Evolutionary conservation across 2,888 invertebrate genomes (phyloP).

Genomic region (Torymus auratus): DNA sequence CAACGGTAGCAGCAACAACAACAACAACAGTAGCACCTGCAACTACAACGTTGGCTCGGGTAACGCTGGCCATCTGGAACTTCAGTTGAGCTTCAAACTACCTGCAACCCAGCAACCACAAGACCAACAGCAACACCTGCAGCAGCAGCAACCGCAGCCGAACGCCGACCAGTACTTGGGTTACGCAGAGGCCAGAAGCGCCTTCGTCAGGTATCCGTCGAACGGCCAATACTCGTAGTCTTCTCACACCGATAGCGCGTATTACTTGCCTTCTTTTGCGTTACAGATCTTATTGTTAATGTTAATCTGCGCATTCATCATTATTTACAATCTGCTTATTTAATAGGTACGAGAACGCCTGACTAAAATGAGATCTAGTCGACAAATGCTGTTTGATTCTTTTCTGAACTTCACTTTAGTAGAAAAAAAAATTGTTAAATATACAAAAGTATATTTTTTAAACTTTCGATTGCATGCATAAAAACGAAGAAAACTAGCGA

Average conservation of each 20-base stretch:
- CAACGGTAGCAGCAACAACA: constrained; percentile 55
- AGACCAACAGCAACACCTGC: constrained; percentile 32
- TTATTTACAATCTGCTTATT: not conserved
- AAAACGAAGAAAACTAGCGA: too few species aligned
- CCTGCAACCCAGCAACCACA: constrained; percentile 62
- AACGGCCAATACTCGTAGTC: constrained; percentile 66
- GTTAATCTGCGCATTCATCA: not conserved
- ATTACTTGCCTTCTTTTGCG: constrained; percentile 22
- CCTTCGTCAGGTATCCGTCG: constrained; percentile 73
- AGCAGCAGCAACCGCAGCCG: constrained; percentile 33
- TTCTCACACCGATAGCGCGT: not conserved
- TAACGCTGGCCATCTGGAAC: constrained; percentile 63
- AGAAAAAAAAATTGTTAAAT: not conserved
- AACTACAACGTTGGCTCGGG: constrained; percentile 70
- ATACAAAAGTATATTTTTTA: not conserved
- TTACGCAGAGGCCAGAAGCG: constrained; percentile 68
- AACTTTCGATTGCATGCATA: too few species aligned
- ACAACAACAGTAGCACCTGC: constrained; percentile 69
- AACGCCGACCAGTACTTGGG: constrained; percentile 60
- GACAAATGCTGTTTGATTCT: constrained; percentile 13
- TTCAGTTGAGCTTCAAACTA: constrained; percentile 70
- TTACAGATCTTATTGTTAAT: not conserved
- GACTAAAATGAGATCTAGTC: constrained; percentile 50
- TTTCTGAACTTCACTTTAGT: constrained; percentile 7
- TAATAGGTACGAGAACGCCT: constrained; percentile 16